Base-by-base conservation (phyloP, 1,140 invertebrate species). In the Ceratosolen solmsi region DNA sequence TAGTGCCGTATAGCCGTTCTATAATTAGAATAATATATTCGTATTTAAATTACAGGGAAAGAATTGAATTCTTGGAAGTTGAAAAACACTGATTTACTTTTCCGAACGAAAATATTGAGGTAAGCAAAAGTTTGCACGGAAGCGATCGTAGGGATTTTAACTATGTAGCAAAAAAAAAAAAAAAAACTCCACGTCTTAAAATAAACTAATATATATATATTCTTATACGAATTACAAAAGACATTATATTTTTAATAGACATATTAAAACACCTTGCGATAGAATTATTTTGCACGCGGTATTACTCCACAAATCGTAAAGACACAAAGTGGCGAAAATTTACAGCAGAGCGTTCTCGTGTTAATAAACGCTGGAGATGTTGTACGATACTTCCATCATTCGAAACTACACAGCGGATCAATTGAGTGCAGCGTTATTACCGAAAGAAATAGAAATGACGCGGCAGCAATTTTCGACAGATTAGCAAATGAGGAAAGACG, bases 1-100 rank as follows among this genome's bases (percentile, higher is more conserved):
- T 84, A 99, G 93, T 46, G 99, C 96, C 17, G 98, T 99, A 93
- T 99, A 98, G 54, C 98, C 98, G 90, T 95, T 97, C 98, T 99
- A 89, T 83, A 92, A 87, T 83, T 84, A 80, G 81, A 84, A 83
- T 56, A 79, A 74, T 76, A 51, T 30, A 68, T 68, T 79, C 27
- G 51, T 27, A 63, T 77, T 75, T 5, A 27, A 76, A 17, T 38
- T 68, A 11, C 8, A 46, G 17, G 15, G 30, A 63, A 15, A 63
- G 33, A 20, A 68, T 5, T 4, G 5, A 3, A n/a, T 68, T 9
- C 33, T 68, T 38, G 38, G 33, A 38, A 30, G 20, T 9, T 33
- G 33, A 13, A 17, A 63, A 20, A 13, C 60, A 17, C 33, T 33
- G 3, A 33, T 33, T 63, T 33, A 13, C 15, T 63, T 63, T 68